phyloP scores from a whole-genome alignment of 2,888 invertebrate genomes.

The Oxycera nigricornis region DNA sequence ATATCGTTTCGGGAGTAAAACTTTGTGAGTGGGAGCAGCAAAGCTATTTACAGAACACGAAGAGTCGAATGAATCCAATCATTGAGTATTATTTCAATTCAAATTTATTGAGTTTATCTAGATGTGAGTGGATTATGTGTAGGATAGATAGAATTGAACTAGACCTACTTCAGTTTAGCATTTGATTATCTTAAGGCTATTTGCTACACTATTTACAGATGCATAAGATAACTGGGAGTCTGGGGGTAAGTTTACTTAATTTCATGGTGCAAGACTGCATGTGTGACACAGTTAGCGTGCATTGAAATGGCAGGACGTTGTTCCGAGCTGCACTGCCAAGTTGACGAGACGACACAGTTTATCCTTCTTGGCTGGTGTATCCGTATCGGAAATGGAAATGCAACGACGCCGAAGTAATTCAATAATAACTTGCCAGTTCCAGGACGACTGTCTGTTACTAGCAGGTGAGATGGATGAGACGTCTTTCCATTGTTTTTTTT shows the following conservation, averaged over 20 bases:
- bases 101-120: conserved; percentile 16
- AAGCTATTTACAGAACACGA: conserved; percentile 10
- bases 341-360: neutral
- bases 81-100: conserved; percentile 13
- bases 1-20: neutral
- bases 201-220: conserved; percentile 25
- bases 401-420: conserved; percentile 29
- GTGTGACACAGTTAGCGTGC: neutral
- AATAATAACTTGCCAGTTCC: conserved; percentile 27
- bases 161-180: neutral
- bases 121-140: neutral
- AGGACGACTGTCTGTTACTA: neutral
- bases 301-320: neutral
- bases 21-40: neutral
- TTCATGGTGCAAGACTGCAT: neutral
- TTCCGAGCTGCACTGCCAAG: neutral
- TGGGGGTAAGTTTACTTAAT: too few relatives aligned
- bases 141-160: neutral
- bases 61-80: neutral
- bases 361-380: neutral
- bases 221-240: neutral
- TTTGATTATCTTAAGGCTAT: neutral
- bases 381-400: neutral
- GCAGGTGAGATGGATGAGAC: conserved; percentile 18
- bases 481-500: neutral